phyloP scores from a whole-genome alignment of 1,140 invertebrate genomes.

The Atta colombica region DNA sequence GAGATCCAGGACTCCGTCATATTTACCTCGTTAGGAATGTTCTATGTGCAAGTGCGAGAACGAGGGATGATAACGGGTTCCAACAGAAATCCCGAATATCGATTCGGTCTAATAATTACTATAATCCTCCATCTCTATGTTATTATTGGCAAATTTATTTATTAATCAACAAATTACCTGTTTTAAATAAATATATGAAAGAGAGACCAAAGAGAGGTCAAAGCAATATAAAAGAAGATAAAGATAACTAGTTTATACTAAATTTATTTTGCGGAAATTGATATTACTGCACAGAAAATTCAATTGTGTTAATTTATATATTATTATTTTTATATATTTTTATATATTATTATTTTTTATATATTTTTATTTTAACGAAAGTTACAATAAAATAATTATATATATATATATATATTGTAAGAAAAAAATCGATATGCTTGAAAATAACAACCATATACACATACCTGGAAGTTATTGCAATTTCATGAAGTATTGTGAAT shows the following conservation, averaged over 20 bases:
- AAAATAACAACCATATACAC: neutral
- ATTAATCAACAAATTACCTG: neutral
- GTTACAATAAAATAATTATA: neutral
- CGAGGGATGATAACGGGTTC: slow-evolving; percentile 28
- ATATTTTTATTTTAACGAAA: no score
- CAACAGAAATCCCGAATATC: slow-evolving; percentile 27
- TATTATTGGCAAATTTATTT: neutral
- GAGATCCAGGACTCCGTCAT: slow-evolving; percentile 68
- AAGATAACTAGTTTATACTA: neutral
- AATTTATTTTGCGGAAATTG: neutral
- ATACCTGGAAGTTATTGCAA: neutral
- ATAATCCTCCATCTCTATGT: slow-evolving; percentile 22
- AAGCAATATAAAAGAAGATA: neutral
- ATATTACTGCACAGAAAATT: neutral
- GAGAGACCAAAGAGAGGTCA: neutral
- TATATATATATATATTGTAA: neutral
- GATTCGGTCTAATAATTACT: slow-evolving; percentile 65
- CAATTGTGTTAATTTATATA: neutral
- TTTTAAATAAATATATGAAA: neutral
- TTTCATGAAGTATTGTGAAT: neutral
- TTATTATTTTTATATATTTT: neutral
- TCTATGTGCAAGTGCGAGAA: slow-evolving; percentile 66
- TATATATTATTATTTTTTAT: no score
- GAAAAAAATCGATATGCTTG: neutral
- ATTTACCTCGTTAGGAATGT: slow-evolving; percentile 76